Evolutionary conservation across 2,797 vertebrate genomes (phyloP).

Genomic region (Catharus ustulatus): DNA sequence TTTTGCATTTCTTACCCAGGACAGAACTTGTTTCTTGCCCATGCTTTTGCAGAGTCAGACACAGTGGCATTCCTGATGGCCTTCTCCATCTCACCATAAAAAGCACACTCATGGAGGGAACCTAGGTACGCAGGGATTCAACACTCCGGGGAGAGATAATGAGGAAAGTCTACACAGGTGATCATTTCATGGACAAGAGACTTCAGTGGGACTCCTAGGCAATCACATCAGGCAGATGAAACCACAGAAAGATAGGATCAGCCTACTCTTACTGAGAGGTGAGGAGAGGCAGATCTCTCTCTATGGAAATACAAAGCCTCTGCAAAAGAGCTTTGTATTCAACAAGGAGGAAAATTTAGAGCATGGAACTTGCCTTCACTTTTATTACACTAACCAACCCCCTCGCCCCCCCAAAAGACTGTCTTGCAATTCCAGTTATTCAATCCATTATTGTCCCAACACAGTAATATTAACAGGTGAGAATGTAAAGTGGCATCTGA

Average conservation of each 20-base stretch:
- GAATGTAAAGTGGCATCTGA: background rate
- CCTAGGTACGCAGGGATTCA: background rate
- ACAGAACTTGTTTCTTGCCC: background rate
- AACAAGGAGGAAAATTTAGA: background rate
- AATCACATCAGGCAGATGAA: background rate
- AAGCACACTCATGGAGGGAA: background rate
- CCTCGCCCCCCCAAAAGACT: background rate
- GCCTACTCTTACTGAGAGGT: background rate
- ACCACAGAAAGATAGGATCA: background rate
- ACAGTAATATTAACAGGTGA: background rate
- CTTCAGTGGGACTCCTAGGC: background rate
- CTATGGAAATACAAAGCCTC: background rate
- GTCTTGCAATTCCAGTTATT: background rate
- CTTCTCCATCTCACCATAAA: background rate
- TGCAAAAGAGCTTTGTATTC: background rate
- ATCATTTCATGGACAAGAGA: background rate
- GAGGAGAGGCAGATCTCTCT: background rate
- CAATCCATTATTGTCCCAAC: background rate
- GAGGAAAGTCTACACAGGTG: background rate
- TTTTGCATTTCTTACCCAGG: background rate
- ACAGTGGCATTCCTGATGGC: rapidly evolving
- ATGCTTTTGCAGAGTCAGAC: background rate
- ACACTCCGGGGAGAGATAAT: background rate
- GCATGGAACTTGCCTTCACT: background rate
- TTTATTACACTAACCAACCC: background rate